These are phyloP conservation scores for Microchrysa polita DNA, from an alignment of 2,888 invertebrate genomes.

Conservation along the genomic window DNA sequence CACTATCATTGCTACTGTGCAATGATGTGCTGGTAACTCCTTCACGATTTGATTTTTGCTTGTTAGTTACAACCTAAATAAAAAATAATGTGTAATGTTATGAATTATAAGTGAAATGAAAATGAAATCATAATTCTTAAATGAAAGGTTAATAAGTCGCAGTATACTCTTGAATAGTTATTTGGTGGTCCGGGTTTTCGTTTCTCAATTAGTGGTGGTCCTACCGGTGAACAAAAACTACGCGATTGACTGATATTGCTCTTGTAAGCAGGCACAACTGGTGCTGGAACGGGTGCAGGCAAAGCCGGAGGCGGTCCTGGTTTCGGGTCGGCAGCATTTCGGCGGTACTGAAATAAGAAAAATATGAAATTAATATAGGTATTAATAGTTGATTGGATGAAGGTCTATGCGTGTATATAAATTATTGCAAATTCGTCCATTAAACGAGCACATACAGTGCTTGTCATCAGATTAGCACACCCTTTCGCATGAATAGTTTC, in stretches of 20 bases:
- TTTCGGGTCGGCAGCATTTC: constrained; percentile 67
- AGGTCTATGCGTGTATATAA: too few species aligned
- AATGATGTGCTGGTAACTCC: constrained; percentile 78
- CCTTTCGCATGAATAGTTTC: too few species aligned
- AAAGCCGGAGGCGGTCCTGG: constrained; percentile 78
- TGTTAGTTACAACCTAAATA: constrained; percentile 50
- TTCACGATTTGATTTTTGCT: constrained; percentile 54
- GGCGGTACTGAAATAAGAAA: constrained; percentile 63
- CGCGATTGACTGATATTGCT: constrained; percentile 70
- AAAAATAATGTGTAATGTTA: too few species aligned
- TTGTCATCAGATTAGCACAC: too few species aligned
- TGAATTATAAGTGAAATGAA: too few species aligned
- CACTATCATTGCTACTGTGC: constrained; percentile 92
- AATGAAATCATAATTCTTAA: too few species aligned
- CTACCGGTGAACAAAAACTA: constrained; percentile 65
- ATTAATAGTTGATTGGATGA: too few species aligned
- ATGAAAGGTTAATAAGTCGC: too few species aligned
- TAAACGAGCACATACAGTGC: too few species aligned
- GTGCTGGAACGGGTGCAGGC: constrained; percentile 76
- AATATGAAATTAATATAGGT: constrained; percentile 13
- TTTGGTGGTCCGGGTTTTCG: constrained; percentile 54
- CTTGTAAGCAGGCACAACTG: constrained; percentile 63
- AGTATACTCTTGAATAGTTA: constrained; percentile 53
- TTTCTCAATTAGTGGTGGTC: constrained; percentile 56
- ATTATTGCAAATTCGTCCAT: too few species aligned